phyloP scores from a whole-genome alignment of 2,113 vertebrate species.

The Sprattus sprattus region DNA sequence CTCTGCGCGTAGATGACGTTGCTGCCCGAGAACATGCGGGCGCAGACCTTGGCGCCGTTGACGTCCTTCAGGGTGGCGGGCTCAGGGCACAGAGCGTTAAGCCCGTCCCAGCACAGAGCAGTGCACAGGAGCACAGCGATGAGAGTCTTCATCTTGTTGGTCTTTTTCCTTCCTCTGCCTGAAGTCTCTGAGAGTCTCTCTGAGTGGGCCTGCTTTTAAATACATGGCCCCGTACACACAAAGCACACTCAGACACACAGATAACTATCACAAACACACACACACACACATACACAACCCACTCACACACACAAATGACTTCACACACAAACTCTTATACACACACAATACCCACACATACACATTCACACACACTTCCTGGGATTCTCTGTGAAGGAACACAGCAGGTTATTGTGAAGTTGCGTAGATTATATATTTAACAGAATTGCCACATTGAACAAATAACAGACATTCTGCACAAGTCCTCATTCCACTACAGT shows the following conservation, averaged over 20 bases:
- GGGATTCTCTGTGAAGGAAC: neutral
- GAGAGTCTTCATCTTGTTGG: constrained; percentile 39
- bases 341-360: neutral
- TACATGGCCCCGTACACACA: neutral
- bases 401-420: neutral
- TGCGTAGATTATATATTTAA: too few species aligned
- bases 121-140: constrained; percentile 33
- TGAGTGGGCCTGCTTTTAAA: neutral
- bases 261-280: neutral
- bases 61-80: constrained; percentile 9
- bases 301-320: too few species aligned
- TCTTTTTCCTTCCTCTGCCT: neutral
- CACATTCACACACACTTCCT: neutral
- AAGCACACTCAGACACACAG: too few species aligned
- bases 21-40: constrained; percentile 61
- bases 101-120: constrained; percentile 42
- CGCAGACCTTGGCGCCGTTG: constrained; percentile 63
- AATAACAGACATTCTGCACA: too few species aligned
- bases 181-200: neutral
- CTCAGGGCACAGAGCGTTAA: constrained; percentile 57
- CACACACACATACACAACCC: too few species aligned
- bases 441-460: too few species aligned
- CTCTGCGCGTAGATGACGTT: constrained; percentile 70
- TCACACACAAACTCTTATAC: too few species aligned
- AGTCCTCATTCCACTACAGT: too few species aligned